Evolutionary conservation across 2,888 invertebrate species (phyloP), one percentile per base, ranked within the genome.

Genomic region (Smittia aterrima): DNA sequence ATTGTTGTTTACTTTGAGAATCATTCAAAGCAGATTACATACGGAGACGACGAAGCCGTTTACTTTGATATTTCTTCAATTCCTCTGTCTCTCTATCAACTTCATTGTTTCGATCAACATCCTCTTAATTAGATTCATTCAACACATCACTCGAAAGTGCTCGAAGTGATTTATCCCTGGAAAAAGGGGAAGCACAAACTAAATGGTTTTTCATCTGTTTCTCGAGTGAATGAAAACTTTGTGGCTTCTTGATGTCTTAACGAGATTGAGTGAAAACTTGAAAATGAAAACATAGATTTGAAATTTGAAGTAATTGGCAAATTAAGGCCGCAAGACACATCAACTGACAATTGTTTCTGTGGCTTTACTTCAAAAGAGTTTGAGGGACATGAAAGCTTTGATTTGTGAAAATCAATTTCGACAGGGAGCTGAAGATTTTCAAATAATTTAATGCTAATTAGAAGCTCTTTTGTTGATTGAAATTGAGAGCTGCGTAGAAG

Each of bases 301-400:
- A 18, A 47, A 47, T 47, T n/a, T 13, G 18, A n/a, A 13, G 18
- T 47, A 66, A 66, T 66, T 66, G 66, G 66, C 66, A 68, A 68
- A 68, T 68, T 68, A 68, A 24, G 22, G 68, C 68, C 68, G n/a
- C 24, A 25, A 68, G 68, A 47, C 68, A 47, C 13, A 68, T 68
- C 32, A 32, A 32, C 32, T 6, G 32, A 32, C 9, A 6, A 3
- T 32, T 32, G 32, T 32, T 9, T 32, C 32, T 32, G 32, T 6
- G 32, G 32, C 9, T 32, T 32, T 32, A 9, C 32, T 32, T n/a
- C n/a, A n/a, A n/a, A n/a, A n/a, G n/a, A n/a, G n/a, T n/a, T n/a
- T n/a, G n/a, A n/a, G n/a, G n/a, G n/a, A n/a, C 32, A 9, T 32
- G 32, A 32, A 32, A 32, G 4, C 9, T 32, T 32, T 32, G 32